phyloP scores from a whole-genome alignment of 2,113 vertebrate species.

The Poecilia latipinna region DNA sequence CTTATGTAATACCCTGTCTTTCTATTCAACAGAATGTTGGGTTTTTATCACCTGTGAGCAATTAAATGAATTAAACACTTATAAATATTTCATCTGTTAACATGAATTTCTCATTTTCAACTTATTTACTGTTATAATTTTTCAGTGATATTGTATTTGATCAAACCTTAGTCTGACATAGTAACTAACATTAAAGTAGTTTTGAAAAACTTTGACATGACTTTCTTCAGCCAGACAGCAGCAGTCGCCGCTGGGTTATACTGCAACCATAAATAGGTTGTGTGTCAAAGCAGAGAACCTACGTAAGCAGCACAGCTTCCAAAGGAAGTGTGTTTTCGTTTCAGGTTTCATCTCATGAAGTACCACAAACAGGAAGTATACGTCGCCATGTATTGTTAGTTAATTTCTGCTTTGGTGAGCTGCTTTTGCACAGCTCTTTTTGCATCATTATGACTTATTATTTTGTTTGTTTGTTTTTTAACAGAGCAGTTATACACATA shows the following conservation, averaged over 20 bases:
- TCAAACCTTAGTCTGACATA: too few relatives aligned
- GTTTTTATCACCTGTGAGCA: too few relatives aligned
- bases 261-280: not conserved
- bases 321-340: constrained; percentile 36
- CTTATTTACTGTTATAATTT: too few relatives aligned
- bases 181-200: not conserved
- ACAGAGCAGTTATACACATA: not conserved
- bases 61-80: too few relatives aligned
- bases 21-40: too few relatives aligned
- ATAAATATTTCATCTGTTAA: too few relatives aligned
- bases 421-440: not conserved
- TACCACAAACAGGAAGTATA: constrained; percentile 32
- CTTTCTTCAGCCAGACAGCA: constrained; percentile 8
- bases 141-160: too few relatives aligned
- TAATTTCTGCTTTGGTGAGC: constrained; percentile 5
- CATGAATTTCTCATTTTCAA: too few relatives aligned
- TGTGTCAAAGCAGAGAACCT: constrained; percentile 2
- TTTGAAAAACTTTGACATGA: not conserved
- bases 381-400: not conserved
- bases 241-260: not conserved
- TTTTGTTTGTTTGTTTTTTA: not conserved
- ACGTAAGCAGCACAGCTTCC: not conserved
- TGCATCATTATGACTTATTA: not conserved
- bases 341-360: constrained; percentile 8
- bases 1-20: too few relatives aligned